Conservation (phyloP, 2,888 invertebrate genomes). For the Pheosia tremula region DNA sequence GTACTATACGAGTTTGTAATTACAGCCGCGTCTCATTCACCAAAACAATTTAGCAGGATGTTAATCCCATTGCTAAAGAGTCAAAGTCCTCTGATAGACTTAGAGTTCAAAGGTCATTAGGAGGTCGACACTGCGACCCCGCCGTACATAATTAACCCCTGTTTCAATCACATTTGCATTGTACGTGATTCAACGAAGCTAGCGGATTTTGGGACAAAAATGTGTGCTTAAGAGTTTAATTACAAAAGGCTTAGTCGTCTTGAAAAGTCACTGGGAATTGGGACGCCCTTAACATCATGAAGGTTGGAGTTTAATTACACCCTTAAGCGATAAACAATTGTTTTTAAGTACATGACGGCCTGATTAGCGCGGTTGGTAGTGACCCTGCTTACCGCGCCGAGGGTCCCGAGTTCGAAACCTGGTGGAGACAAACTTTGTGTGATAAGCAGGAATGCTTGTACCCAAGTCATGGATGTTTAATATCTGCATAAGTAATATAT, state of each 20-base stretch:
- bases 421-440: too few relatives aligned
- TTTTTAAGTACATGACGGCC: too few relatives aligned
- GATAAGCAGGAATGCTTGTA: too few relatives aligned
- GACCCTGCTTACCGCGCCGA: too few relatives aligned
- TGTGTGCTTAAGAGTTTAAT: constrained; percentile 6
- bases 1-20: too few relatives aligned
- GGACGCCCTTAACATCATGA: background rate
- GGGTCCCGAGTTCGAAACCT: too few relatives aligned
- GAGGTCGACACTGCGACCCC: constrained; percentile 18
- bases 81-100: background rate
- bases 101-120: background rate
- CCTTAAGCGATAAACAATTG: too few relatives aligned
- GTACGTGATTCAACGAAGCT: constrained; percentile 20
- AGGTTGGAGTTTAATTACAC: background rate
- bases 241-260: background rate
- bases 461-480: too few relatives aligned
- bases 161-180: constrained; percentile 21
- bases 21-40: too few relatives aligned
- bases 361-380: too few relatives aligned
- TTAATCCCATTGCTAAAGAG: background rate
- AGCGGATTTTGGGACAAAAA: background rate
- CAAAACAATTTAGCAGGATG: background rate
- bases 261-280: background rate
- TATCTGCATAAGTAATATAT: too few relatives aligned
- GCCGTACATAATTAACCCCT: constrained; percentile 10